These are phyloP conservation scores for Trichogramma dendrolimi DNA, from an alignment of 2,888 invertebrate species.

Conservation along the genomic window DNA sequence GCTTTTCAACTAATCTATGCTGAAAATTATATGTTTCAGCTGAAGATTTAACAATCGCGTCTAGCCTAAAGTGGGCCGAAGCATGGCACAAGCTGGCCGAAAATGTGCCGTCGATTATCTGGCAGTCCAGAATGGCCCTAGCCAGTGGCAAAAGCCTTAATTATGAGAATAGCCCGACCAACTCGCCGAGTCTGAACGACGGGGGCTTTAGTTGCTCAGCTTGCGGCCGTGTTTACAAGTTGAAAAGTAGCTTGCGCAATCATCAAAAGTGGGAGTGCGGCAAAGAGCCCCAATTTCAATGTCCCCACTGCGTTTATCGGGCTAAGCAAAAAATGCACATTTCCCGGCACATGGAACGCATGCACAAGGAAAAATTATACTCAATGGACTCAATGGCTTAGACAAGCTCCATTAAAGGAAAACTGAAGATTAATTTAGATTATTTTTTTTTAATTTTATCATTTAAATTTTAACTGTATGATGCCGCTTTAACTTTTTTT, in stretches of 20 bases:
- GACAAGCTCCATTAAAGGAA: neutral
- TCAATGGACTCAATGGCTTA: conserved; percentile 24
- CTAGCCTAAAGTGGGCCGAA: conserved; percentile 63
- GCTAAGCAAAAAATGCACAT: conserved; percentile 44
- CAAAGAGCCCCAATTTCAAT: conserved; percentile 49
- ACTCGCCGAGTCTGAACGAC: conserved; percentile 14
- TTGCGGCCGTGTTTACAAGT: conserved; percentile 64
- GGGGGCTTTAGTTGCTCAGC: conserved; percentile 67
- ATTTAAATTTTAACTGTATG: neutral
- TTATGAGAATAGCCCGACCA: conserved; percentile 8
- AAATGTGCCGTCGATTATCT: conserved; percentile 49
- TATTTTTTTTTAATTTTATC: neutral
- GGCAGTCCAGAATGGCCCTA: conserved; percentile 43
- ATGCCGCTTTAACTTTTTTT: neutral
- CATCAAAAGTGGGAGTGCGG: conserved; percentile 51
- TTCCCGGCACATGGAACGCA: conserved; percentile 43
- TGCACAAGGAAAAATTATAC: conserved; percentile 42
- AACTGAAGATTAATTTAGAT: neutral
- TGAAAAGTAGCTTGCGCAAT: conserved; percentile 43
- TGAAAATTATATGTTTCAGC: conserved; percentile 51
- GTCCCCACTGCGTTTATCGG: conserved; percentile 42
- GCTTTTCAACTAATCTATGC: conserved; percentile 11
- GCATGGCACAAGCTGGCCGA: conserved; percentile 56
- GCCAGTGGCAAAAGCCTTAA: conserved; percentile 37
- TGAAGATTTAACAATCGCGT: conserved; percentile 69